Evolutionary conservation across 2,888 invertebrate genomes (phyloP), one percentile per base, ranked within the genome.

Genomic region (Eristalis arbustorum): DNA sequence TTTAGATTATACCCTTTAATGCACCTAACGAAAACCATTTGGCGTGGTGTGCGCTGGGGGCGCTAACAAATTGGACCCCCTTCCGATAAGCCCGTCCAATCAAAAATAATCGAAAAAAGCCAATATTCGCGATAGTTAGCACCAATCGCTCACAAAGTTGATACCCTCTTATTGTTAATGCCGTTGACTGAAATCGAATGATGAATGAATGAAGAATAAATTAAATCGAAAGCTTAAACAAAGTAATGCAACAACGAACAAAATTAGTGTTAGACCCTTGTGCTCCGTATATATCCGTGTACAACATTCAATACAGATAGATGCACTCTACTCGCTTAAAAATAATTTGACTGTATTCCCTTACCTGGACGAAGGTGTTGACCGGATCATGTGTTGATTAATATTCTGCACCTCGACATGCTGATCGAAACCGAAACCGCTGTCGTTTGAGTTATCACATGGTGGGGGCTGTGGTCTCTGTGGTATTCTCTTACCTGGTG

Each of bases 401-500:
- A 56, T 89, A 89, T 82, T 75, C 28, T 95, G 93, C 79, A 94
- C 93, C 90, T 95, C 95, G 89, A 94, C 94, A 89, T 95, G 95
- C 90, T 96, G 96, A 92, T 97, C 97, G 88, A 96, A 96, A 80
- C 97, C 97, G 89, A 97, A 94, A 37, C 97, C 97, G 89, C 97
- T 97, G 93, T 98, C 98, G 93, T 97, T 97, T 88, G 97, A 97
- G 93, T 96, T 97, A 92, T 97, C 97, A 92, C 97, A 96, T 85
- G 95, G 95, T 91, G 94, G 94, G 57, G 94, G 92, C 89, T 92
- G 92, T 73, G 92, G 92, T 83, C 92, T 90, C 72, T 91, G 91
- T 83, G 91, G 91, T 88, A 93, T 91, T 88, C 92, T 90, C 88
- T 93, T 93, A 2, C 93, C 93, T 0, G 92, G 91, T 71, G 91